Conservation (phyloP, 2,888 invertebrate genomes). For the Artemia sinica region DNA sequence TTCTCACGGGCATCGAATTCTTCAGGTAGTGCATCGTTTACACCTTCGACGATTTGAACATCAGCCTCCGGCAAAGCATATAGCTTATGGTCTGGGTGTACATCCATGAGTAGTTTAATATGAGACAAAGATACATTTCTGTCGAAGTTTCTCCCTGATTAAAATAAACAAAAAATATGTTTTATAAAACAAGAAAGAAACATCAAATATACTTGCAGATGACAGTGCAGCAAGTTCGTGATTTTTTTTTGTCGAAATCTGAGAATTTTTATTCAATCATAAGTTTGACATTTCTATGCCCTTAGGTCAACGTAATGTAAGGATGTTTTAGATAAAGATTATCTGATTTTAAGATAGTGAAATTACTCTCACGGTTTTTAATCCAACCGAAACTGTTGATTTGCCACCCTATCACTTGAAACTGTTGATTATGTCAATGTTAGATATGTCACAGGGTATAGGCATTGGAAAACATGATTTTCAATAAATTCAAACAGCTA, state of each 20-base stretch:
- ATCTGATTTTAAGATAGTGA: too few relatives aligned
- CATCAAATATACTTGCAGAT: background rate
- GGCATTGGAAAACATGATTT: too few relatives aligned
- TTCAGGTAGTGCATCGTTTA: constrained; percentile 42
- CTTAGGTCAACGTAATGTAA: too few relatives aligned
- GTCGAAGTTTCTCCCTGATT: constrained; percentile 60
- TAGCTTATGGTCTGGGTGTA: constrained; percentile 41
- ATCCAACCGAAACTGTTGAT: too few relatives aligned
- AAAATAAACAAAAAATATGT: constrained; percentile 20
- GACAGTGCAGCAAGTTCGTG: background rate
- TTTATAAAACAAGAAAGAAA: background rate
- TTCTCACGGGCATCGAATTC: constrained; percentile 60
- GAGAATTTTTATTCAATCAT: background rate
- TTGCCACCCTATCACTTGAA: too few relatives aligned
- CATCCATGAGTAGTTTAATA: constrained; percentile 51
- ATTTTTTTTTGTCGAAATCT: background rate
- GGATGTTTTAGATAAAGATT: too few relatives aligned
- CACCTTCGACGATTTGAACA: constrained; percentile 24
- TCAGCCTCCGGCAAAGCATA: constrained; percentile 28
- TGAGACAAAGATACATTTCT: constrained; percentile 41
- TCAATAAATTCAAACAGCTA: too few relatives aligned
- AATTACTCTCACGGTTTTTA: too few relatives aligned
- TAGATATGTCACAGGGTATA: too few relatives aligned
- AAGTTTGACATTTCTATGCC: too few relatives aligned
- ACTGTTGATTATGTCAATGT: too few relatives aligned